These are phyloP conservation scores for Pycnomerus fuliginosus DNA, from an alignment of 2,888 invertebrate species.

Conservation along the genomic window DNA sequence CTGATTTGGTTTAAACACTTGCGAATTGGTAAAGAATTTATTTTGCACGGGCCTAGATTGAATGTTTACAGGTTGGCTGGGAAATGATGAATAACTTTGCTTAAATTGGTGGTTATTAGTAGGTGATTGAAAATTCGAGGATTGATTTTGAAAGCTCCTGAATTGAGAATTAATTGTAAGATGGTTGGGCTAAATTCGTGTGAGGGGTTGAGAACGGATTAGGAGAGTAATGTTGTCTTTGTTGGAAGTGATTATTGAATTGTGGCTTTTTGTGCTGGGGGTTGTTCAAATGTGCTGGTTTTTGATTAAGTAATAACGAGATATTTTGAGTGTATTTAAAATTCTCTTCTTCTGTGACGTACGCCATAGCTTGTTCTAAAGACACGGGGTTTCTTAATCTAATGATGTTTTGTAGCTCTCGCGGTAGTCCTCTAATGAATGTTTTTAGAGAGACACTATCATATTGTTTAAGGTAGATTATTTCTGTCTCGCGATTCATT, in stretches of 20 bases:
- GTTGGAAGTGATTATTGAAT: no score
- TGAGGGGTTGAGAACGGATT: no score
- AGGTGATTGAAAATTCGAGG: conserved; percentile 2
- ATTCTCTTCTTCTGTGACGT: conserved; percentile 19
- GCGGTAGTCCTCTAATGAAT: conserved; percentile 8
- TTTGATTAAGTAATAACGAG: no score
- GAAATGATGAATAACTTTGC: no score
- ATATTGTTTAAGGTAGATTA: conserved; percentile 7
- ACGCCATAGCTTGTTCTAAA: conserved; percentile 13
- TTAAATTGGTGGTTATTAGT: no score
- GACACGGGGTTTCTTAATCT: conserved; percentile 17
- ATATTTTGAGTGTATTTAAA: conserved; percentile 7
- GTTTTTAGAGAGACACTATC: conserved; percentile 6
- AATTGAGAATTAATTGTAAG: neutral
- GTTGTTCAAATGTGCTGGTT: no score
- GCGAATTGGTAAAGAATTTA: conserved; percentile 4
- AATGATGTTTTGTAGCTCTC: conserved; percentile 11
- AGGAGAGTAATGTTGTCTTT: no score
- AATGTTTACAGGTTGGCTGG: conserved; percentile 5
- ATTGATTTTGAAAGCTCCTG: neutral
- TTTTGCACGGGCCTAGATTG: conserved; percentile 7
- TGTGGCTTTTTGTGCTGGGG: no score
- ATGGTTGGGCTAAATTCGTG: no score
- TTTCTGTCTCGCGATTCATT: conserved; percentile 1
- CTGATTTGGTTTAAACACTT: conserved; percentile 12